These are phyloP conservation scores for Telenomus remus DNA, from an alignment of 1,140 invertebrate species.

Conservation along the genomic window DNA sequence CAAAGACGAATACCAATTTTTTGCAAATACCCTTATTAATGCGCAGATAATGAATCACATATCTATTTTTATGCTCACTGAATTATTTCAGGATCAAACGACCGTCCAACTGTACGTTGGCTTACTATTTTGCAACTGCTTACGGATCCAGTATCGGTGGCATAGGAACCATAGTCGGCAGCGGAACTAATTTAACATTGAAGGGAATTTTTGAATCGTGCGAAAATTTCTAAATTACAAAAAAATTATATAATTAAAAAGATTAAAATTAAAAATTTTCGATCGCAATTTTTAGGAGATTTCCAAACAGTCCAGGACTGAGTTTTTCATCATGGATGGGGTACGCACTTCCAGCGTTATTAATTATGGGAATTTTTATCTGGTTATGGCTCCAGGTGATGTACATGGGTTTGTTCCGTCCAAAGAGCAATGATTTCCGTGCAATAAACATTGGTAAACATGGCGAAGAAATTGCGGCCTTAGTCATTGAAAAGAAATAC, in stretches of 20 bases:
- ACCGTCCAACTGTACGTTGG: constrained; percentile 72
- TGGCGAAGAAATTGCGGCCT: constrained; percentile 77
- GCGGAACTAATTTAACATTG: constrained; percentile 82
- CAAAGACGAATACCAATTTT: too few species aligned
- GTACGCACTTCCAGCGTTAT: constrained; percentile 77
- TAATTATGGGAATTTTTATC: constrained; percentile 77
- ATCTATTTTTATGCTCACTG: too few species aligned
- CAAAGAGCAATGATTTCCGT: constrained; percentile 67
- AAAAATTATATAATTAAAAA: too few species aligned
- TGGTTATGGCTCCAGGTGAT: constrained; percentile 82
- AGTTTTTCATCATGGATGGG: constrained; percentile 80
- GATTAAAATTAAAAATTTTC: too few species aligned
- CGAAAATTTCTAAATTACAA: too few species aligned
- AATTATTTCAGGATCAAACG: constrained; percentile 59
- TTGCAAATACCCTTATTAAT: too few species aligned
- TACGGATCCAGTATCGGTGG: constrained; percentile 82
- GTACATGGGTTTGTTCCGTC: constrained; percentile 77
- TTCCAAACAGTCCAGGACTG: constrained; percentile 77
- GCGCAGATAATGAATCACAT: too few species aligned
- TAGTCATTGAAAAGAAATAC: constrained; percentile 78
- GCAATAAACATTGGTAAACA: constrained; percentile 72
- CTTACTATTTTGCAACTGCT: constrained; percentile 78
- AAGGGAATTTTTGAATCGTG: constrained; percentile 79
- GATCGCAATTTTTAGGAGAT: constrained; percentile 73
- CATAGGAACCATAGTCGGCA: constrained; percentile 83